phyloP scores from a whole-genome alignment of 2,888 invertebrate species.

The Agonopterix alstromeriana region DNA sequence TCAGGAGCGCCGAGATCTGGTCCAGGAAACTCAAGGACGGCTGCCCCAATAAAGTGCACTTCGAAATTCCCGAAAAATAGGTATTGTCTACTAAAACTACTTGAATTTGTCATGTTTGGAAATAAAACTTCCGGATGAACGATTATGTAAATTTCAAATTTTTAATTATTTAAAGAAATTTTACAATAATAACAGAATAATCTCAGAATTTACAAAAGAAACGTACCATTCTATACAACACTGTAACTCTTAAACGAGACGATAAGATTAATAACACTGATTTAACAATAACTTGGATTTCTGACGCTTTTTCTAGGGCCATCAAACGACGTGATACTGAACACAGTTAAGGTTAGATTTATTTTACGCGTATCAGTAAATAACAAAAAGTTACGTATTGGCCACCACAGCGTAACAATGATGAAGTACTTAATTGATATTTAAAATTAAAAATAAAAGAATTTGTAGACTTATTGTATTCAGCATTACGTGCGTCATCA shows the following conservation, averaged over 20 bases:
- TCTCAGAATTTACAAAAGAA: conserved; percentile 71
- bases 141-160: conserved; percentile 74
- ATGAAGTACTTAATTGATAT: too few species aligned
- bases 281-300: conserved; percentile 70
- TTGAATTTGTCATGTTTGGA: not conserved
- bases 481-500: conserved; percentile 43
- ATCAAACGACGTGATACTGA: conserved; percentile 50
- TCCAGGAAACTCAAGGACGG: conserved; percentile 25
- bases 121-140: conserved; percentile 64
- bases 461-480: conserved; percentile 30
- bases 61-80: conserved; percentile 31
- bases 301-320: conserved; percentile 63
- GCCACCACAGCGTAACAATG: too few species aligned
- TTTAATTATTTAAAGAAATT: conserved; percentile 72
- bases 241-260: conserved; percentile 74
- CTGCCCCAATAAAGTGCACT: conserved; percentile 23
- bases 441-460: too few species aligned
- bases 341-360: conserved; percentile 32
- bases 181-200: conserved; percentile 74
- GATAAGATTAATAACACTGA: conserved; percentile 74
- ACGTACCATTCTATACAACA: conserved; percentile 74
- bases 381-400: too few species aligned
- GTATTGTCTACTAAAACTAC: conserved; percentile 1
- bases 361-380: too few species aligned
- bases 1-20: conserved; percentile 61